A percentile compares a stretch with the other conserved stretches of the same genome.
These are phyloP conservation scores for Ecliptopera silaceata DNA, from an alignment of 2,888 invertebrate genomes.

Conservation along the genomic window DNA sequence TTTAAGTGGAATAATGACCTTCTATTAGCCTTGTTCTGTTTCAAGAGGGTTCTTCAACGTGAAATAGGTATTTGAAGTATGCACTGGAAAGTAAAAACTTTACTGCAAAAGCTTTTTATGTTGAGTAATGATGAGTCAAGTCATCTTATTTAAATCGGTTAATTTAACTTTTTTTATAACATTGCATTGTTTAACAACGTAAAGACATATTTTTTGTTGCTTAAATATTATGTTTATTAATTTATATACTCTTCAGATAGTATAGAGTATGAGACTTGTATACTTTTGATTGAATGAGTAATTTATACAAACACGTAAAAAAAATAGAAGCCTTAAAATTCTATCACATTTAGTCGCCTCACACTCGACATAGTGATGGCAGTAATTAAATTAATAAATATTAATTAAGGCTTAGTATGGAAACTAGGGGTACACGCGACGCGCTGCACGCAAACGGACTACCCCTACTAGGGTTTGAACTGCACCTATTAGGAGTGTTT, in stretches of 20 bases:
- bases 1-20: neutral
- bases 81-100: neutral
- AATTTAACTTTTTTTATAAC: too few relatives aligned
- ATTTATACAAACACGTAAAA: too few relatives aligned
- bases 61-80: neutral
- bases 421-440: conserved; percentile 49
- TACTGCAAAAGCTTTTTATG: too few relatives aligned
- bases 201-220: too few relatives aligned
- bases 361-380: conserved; percentile 47
- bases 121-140: too few relatives aligned
- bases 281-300: too few relatives aligned
- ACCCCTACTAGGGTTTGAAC: conserved; percentile 13
- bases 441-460: conserved; percentile 44
- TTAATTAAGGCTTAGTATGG: conserved; percentile 57
- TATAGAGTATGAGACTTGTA: too few relatives aligned
- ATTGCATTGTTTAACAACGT: too few relatives aligned
- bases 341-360: conserved; percentile 30
- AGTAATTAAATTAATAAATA: conserved; percentile 73
- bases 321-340: conserved; percentile 18
- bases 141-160: too few relatives aligned
- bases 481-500: neutral
- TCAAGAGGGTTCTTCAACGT: neutral
- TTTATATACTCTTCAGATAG: too few relatives aligned
- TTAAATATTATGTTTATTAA: too few relatives aligned
- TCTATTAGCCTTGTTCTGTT: neutral